Percentiles rank a stretch among this genome's conserved stretches.
Conservation (phyloP, 2,888 invertebrate species). For the Melanotus villosus region DNA sequence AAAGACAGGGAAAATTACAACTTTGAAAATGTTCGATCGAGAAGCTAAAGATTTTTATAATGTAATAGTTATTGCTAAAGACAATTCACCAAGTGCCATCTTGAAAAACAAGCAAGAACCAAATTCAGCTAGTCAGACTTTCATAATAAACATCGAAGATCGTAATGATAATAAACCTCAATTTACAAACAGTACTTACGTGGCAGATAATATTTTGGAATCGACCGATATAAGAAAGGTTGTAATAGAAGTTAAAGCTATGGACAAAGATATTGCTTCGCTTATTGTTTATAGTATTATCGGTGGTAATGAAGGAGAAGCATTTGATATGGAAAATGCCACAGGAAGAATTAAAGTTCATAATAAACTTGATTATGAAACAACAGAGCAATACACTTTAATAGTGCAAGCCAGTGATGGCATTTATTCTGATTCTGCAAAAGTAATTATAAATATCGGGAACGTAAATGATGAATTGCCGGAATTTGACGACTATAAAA, state of each 20-base stretch:
- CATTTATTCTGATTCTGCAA: conserved; percentile 84
- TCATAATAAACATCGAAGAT: conserved; percentile 93
- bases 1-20: conserved; percentile 90
- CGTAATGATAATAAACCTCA: conserved; percentile 96
- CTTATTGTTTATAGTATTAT: conserved; percentile 90
- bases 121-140: conserved; percentile 85
- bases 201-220: conserved; percentile 84
- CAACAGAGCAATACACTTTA: conserved; percentile 86
- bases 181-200: conserved; percentile 84
- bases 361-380: conserved; percentile 85
- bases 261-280: conserved; percentile 91
- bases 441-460: conserved; percentile 87
- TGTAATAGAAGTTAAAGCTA: conserved; percentile 90
- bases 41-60: conserved; percentile 89
- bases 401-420: conserved; percentile 89
- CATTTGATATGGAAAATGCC: conserved; percentile 87
- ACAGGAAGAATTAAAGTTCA: conserved; percentile 90
- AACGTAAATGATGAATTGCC: conserved; percentile 96
- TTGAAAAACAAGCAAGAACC: conserved; percentile 76
- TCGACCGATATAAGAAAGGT: conserved; percentile 86
- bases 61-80: conserved; percentile 91
- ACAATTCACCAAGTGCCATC: conserved; percentile 87
- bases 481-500: conserved; percentile 79
- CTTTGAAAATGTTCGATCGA: conserved; percentile 86
- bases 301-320: conserved; percentile 87